Evolutionary conservation across 2,888 invertebrate species (phyloP).

Genomic region (Uropetala carovei): DNA sequence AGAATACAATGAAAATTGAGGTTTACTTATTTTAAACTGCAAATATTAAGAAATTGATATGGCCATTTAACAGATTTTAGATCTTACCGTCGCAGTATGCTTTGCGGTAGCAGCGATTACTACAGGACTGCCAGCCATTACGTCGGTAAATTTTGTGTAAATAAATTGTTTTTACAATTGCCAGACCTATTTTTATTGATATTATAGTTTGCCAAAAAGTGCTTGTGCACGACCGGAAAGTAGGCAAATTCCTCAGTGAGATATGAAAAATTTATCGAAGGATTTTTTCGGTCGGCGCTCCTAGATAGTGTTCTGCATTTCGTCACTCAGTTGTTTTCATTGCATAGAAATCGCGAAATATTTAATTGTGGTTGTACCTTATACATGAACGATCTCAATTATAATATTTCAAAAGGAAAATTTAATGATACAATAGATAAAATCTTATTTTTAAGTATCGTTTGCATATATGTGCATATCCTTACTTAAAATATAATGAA

Average conservation of each 20-base stretch:
- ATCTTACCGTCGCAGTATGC: slow-evolving; percentile 90
- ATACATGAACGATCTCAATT: too few species aligned
- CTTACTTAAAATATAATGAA: too few species aligned
- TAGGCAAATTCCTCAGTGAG: slow-evolving; percentile 5
- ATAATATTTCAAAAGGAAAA: too few species aligned
- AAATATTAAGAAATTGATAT: slow-evolving; percentile 44
- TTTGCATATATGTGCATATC: too few species aligned
- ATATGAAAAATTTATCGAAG: slow-evolving; percentile 54
- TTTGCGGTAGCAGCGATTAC: slow-evolving; percentile 89
- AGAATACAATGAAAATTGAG: slow-evolving; percentile 64
- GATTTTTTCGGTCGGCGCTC: slow-evolving; percentile 34
- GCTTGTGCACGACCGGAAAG: slow-evolving; percentile 24
- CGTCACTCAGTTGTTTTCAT: slow-evolving; percentile 4
- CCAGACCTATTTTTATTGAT: slow-evolving; percentile 20
- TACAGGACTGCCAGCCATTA: slow-evolving; percentile 79
- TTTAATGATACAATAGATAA: too few species aligned
- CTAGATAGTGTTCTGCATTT: slow-evolving; percentile 30
- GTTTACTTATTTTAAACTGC: slow-evolving; percentile 18
- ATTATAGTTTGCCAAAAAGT: not conserved
- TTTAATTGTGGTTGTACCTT: too few species aligned
- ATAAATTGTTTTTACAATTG: slow-evolving; percentile 25
- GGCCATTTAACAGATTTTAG: slow-evolving; percentile 66
- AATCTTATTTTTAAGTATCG: too few species aligned
- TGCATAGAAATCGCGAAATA: not conserved
- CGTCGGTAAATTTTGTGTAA: slow-evolving; percentile 7